Conservation (phyloP, 1,140 invertebrate species). For the Diabrotica undecimpunctata region DNA sequence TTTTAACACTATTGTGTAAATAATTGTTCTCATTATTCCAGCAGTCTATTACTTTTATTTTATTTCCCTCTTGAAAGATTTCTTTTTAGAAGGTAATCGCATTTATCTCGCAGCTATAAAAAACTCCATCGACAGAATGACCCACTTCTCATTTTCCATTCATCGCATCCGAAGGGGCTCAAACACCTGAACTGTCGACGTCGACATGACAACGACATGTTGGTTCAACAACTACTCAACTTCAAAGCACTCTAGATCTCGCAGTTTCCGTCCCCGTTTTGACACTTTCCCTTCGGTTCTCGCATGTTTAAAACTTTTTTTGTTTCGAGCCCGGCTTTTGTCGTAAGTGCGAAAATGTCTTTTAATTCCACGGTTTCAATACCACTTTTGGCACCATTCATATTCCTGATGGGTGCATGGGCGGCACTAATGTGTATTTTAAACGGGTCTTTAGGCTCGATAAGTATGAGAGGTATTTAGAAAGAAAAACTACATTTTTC, state of each 20-base stretch:
- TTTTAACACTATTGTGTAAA: no score
- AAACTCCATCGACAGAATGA: neutral
- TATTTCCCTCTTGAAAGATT: no score
- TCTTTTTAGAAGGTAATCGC: no score
- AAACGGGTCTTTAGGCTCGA: no score
- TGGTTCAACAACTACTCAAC: conserved; percentile 20
- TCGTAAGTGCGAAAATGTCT: conserved; percentile 31
- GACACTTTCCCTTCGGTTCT: conserved; percentile 28
- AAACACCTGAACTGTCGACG: conserved; percentile 17
- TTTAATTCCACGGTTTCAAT: conserved; percentile 27
- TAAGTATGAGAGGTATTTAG: no score
- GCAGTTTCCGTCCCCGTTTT: conserved; percentile 32
- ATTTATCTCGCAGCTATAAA: no score
- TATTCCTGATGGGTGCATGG: neutral
- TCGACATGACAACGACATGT: conserved; percentile 10
- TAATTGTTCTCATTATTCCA: no score
- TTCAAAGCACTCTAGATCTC: conserved; percentile 25
- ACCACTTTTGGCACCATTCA: conserved; percentile 17
- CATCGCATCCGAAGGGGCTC: conserved; percentile 12
- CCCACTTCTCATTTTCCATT: conserved; percentile 11
- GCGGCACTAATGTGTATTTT: neutral
- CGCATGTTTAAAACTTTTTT: conserved; percentile 19
- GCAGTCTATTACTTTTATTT: no score
- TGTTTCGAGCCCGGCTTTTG: conserved; percentile 17
- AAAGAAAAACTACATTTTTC: no score